These are phyloP conservation scores for Nasua narica DNA, from an alignment of 2,797 vertebrate species.

Conservation along the genomic window DNA sequence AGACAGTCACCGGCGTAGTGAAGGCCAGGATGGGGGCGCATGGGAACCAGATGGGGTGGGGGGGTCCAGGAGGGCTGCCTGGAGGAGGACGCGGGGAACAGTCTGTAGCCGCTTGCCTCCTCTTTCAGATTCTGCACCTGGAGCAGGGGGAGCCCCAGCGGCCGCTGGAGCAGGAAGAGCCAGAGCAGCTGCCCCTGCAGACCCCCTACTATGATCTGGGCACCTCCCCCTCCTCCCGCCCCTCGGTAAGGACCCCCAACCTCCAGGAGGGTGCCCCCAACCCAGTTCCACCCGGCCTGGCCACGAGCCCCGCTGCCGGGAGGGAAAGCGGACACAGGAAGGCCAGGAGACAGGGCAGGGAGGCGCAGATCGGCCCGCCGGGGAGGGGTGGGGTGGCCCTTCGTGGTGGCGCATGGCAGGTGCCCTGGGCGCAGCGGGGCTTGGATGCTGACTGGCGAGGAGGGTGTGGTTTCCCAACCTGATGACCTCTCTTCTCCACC, in stretches of 20 bases:
- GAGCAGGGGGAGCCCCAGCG: constrained; percentile 82
- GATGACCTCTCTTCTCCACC: not conserved
- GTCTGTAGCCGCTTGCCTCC: not conserved
- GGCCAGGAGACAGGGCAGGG: not conserved
- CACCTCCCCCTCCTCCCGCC: constrained; percentile 87
- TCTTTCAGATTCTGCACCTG: constrained; percentile 90
- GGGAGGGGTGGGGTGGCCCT: not conserved
- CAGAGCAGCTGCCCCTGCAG: constrained; percentile 90
- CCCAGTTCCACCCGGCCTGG: not conserved
- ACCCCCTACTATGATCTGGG: constrained; percentile 93
- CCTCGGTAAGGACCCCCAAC: constrained; percentile 87
- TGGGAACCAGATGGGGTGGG: not conserved
- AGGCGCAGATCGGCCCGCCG: not conserved
- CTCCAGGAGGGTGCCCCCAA: not conserved
- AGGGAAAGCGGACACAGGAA: not conserved
- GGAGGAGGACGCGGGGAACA: rapidly evolving
- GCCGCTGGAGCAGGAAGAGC: constrained; percentile 84
- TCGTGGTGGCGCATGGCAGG: not conserved
- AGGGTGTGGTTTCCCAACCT: not conserved
- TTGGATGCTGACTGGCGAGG: not conserved
- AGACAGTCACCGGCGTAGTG: not conserved
- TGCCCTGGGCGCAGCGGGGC: not conserved
- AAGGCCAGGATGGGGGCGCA: not conserved
- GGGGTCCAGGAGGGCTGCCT: not conserved
- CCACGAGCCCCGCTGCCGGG: not conserved